Percentiles rank a stretch among this genome's conserved stretches.
Conservation (phyloP, 2,113 vertebrate genomes). For the Porphyrio hochstetteri region DNA sequence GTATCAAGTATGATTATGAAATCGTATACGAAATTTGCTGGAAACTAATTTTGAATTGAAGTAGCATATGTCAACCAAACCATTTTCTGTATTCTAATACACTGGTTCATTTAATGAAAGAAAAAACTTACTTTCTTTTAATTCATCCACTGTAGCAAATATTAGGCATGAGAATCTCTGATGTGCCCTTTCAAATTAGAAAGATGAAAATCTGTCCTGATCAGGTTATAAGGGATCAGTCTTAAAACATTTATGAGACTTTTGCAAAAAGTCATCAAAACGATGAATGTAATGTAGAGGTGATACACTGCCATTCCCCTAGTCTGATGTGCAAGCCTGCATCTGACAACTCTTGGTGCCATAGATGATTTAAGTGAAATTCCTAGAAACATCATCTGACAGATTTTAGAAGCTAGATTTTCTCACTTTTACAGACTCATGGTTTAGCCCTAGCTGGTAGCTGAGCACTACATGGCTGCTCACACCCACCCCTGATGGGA, state of each 20-base stretch:
- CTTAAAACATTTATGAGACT: neutral
- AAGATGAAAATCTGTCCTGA: neutral
- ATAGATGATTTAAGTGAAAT: neutral
- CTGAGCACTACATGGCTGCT: too few relatives aligned
- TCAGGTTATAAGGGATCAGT: neutral
- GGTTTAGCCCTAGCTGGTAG: too few relatives aligned
- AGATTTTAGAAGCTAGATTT: neutral
- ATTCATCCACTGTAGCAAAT: neutral
- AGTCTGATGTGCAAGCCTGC: neutral
- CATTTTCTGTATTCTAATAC: neutral
- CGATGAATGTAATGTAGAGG: neutral
- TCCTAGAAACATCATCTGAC: neutral
- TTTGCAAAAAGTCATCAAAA: neutral
- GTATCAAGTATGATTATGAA: neutral
- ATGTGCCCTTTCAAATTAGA: neutral
- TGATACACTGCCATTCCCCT: neutral
- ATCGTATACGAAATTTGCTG: neutral
- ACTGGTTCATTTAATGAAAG: neutral
- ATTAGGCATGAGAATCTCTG: neutral
- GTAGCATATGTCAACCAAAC: neutral
- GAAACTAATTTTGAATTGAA: neutral
- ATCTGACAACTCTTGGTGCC: neutral
- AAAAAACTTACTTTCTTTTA: neutral
- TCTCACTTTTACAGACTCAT: neutral
- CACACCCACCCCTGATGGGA: too few relatives aligned